Evolutionary conservation across 2,113 vertebrate species (phyloP), one percentile per base, ranked within the genome.

Genomic region (Trochalopteron elliotii): DNA sequence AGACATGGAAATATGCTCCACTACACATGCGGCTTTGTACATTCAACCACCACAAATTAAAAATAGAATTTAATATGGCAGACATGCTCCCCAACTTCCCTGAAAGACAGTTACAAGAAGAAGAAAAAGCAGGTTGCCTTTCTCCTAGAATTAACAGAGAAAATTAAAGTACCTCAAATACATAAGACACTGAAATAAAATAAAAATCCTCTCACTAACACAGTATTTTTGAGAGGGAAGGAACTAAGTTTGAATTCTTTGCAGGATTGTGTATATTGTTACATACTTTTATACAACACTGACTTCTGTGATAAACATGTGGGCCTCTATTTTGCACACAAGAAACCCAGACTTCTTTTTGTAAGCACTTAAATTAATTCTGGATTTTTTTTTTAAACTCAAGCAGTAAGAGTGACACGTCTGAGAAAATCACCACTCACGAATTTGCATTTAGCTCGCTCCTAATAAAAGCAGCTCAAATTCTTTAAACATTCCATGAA

Each of bases 401-500:
- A 42, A 75, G 27, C 13, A 50, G 12, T 10, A 15, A 77, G 11
- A 88, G 12, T 9, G 53, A 55, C 5, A 15, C 0, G 1, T n/a
- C 28, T 56, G 35, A 67, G 30, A 9, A 20, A 72, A 21, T 0
- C 0, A 44, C 47, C 2, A 3, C 18, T 19, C 50, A 21, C 10
- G 12, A 56, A 57, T 40, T 37, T 44, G 17, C 6, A 25, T 23
- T 57, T 59, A 55, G 12, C 11, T 50, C 11, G 37, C 30, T 70
- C 64, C 55, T 42, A 45, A 57, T 23, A 35, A 89, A 76, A 77
- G 1, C 14, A 67, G 20, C 27, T 53, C 21, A 5, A 19, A 8
- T 37, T 65, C 63, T 33, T 68, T 72, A 45, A 35, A 33, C 4
- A 30, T 45, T 63, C 7, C 3, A 18, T 28, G 5, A 74, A 80